Evolutionary conservation across 2,797 vertebrate species (phyloP).

Genomic region (Amblyopsis hoosieri): DNA sequence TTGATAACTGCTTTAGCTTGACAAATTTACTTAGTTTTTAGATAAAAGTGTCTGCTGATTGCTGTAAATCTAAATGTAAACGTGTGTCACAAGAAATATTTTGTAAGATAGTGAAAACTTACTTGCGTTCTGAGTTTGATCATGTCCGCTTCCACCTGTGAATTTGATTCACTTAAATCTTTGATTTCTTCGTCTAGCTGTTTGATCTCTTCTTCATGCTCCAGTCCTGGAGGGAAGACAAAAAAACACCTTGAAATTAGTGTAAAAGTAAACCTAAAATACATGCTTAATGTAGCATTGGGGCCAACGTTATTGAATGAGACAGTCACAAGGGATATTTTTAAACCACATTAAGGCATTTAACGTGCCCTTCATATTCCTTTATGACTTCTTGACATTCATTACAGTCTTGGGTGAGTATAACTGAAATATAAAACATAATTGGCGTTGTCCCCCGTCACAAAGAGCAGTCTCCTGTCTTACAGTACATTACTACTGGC

Average conservation of each 20-base stretch:
- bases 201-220: slow-evolving; percentile 97
- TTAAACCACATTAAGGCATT: too few species aligned
- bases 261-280: background rate
- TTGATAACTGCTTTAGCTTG: too few species aligned
- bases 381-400: slow-evolving; percentile 9
- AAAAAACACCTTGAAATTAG: slow-evolving; percentile 6
- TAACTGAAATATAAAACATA: slow-evolving; percentile 4
- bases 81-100: too few species aligned
- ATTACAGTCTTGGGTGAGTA: background rate
- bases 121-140: slow-evolving; percentile 99
- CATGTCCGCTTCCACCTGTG: slow-evolving; percentile 98
- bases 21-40: too few species aligned
- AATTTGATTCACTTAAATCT: slow-evolving; percentile 97
- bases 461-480: background rate
- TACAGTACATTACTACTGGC: slow-evolving; percentile 22
- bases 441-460: slow-evolving; percentile 14
- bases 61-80: too few species aligned
- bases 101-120: background rate
- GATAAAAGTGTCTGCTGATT: too few species aligned
- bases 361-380: slow-evolving; percentile 22
- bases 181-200: slow-evolving; percentile 99
- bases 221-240: slow-evolving; percentile 83
- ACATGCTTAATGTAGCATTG: background rate
- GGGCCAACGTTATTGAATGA: too few species aligned
- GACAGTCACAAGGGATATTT: too few species aligned